Percentiles rank a stretch among this genome's conserved stretches.
Conservation (phyloP, 2,113 vertebrate genomes). For the Craseonycteris thonglongyai region DNA sequence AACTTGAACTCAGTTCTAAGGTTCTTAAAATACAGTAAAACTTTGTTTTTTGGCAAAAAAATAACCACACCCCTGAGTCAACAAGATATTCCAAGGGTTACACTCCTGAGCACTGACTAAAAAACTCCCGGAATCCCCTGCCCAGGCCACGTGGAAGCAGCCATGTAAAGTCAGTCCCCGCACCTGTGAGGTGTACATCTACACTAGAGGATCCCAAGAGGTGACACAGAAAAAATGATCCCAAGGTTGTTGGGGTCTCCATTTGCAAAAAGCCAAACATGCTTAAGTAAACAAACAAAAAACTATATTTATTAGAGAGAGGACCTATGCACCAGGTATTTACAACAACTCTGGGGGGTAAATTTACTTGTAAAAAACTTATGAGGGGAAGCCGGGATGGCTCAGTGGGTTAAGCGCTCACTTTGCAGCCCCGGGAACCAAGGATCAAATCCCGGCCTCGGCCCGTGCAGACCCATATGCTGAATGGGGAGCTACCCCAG, state of each 20-base stretch:
- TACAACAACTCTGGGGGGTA: not conserved
- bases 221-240: not conserved
- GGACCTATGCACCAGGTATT: not conserved
- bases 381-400: too few species aligned
- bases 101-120: not conserved
- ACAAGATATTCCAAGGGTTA: not conserved
- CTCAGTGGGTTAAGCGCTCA: too few species aligned
- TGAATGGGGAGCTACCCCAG: too few species aligned
- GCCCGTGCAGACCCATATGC: too few species aligned
- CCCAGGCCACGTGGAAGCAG: rapidly evolving
- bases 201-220: not conserved
- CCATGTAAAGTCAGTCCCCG: not conserved
- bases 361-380: not conserved
- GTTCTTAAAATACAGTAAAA: not conserved
- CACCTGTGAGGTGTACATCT: not conserved
- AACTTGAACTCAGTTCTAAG: not conserved
- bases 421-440: too few species aligned
- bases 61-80: not conserved
- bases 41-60: not conserved
- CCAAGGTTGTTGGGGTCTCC: not conserved
- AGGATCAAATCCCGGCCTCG: too few species aligned
- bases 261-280: not conserved
- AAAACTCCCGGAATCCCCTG: not conserved
- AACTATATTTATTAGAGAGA: not conserved
- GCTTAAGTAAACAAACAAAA: not conserved